Conservation (phyloP, 1,140 invertebrate genomes). For the Wasmannia auropunctata region DNA sequence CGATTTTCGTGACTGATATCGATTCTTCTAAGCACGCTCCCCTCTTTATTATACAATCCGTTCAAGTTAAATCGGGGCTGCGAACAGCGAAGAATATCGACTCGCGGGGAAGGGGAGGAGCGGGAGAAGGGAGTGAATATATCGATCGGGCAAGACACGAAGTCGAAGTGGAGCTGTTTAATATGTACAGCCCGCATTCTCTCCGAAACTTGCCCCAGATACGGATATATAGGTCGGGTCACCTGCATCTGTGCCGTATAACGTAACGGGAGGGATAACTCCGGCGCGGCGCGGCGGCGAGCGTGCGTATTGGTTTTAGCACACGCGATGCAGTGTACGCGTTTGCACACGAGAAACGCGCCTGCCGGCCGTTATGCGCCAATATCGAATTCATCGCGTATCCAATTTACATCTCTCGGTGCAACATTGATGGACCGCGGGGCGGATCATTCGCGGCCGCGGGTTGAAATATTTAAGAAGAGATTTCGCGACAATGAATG, state of each 20-base stretch:
- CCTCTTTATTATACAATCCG: background rate
- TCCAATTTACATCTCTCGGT: constrained; percentile 56
- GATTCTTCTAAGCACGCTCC: background rate
- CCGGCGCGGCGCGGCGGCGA: too few species aligned
- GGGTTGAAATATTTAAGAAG: constrained; percentile 50
- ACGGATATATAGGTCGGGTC: constrained; percentile 83
- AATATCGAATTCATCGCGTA: constrained; percentile 69
- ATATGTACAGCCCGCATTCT: constrained; percentile 14
- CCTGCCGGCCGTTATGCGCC: constrained; percentile 59
- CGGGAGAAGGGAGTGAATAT: too few species aligned
- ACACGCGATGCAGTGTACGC: constrained; percentile 12
- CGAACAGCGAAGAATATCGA: constrained; percentile 31
- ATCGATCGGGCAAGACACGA: constrained; percentile 54
- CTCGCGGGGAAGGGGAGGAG: constrained; percentile 21
- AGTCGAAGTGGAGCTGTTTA: constrained; percentile 42
- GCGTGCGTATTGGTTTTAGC: constrained; percentile 61
- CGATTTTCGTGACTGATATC: constrained; percentile 13
- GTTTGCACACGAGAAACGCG: constrained; percentile 58
- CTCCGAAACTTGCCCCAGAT: constrained; percentile 76
- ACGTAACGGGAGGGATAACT: constrained; percentile 66
- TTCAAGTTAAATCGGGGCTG: background rate
- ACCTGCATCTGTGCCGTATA: constrained; percentile 76
- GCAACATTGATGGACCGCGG: background rate
- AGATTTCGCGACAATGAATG: constrained; percentile 28
- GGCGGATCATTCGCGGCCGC: background rate